Conservation (phyloP, 1,140 invertebrate species). For the Habropoda laboriosa region DNA sequence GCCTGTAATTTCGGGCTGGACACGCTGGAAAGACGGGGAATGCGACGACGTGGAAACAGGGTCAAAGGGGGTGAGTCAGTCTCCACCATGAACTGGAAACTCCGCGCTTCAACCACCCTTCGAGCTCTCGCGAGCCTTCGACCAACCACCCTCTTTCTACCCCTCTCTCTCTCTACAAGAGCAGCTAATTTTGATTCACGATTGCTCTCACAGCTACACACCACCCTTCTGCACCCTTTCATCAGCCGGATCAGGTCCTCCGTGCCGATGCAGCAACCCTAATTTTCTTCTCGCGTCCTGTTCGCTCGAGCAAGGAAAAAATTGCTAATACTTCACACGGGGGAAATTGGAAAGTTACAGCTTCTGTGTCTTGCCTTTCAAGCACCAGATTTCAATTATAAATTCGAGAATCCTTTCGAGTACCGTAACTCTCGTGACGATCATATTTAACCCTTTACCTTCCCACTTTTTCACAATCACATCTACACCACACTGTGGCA, state of each 20-base stretch:
- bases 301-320: constrained; percentile 9
- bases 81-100: neutral
- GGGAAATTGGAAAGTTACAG: neutral
- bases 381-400: too few relatives aligned
- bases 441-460: too few relatives aligned
- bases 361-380: neutral
- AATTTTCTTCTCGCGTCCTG: constrained; percentile 21
- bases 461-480: too few relatives aligned
- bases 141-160: constrained; percentile 4
- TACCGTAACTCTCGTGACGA: too few relatives aligned
- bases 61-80: constrained; percentile 37
- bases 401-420: too few relatives aligned
- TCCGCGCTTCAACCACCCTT: constrained; percentile 17
- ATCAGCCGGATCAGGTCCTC: constrained; percentile 50
- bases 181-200: constrained; percentile 71
- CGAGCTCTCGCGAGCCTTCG: constrained; percentile 22
- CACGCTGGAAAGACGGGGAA: constrained; percentile 39
- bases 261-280: constrained; percentile 20
- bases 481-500: too few relatives aligned
- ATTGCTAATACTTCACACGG: constrained; percentile 13
- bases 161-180: constrained; percentile 45
- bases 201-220: constrained; percentile 50
- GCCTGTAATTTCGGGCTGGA: constrained; percentile 58
- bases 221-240: constrained; percentile 39
- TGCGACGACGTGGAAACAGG: constrained; percentile 55